These are phyloP conservation scores for Pycnonotus jocosus DNA, from an alignment of 2,113 vertebrate species.

Conservation along the genomic window DNA sequence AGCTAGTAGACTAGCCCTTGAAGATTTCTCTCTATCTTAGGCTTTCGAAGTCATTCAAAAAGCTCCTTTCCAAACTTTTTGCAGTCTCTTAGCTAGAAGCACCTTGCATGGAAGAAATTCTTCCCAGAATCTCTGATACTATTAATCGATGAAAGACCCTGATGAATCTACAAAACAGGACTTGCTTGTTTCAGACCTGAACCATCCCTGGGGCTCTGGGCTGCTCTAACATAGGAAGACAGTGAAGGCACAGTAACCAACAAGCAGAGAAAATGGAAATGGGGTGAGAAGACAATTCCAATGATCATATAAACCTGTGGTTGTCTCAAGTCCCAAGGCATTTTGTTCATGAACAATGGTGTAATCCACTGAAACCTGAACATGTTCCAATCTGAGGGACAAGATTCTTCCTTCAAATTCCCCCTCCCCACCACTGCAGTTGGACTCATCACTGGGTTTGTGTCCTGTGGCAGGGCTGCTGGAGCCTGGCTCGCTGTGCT, in stretches of 20 bases:
- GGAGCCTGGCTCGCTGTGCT: background rate
- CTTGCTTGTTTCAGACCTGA: background rate
- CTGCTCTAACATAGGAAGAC: background rate
- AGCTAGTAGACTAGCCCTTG: background rate
- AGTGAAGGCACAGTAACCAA: background rate
- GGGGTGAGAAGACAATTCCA: background rate
- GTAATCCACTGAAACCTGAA: background rate
- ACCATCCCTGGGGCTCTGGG: background rate
- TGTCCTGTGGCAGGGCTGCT: background rate
- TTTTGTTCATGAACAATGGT: background rate
- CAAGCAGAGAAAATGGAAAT: background rate
- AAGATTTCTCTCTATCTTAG: background rate
- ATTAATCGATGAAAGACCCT: background rate
- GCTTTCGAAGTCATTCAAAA: background rate
- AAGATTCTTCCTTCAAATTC: background rate
- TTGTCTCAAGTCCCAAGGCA: background rate
- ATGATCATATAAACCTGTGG: background rate
- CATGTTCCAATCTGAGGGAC: background rate
- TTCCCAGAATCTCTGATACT: background rate
- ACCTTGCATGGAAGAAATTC: background rate
- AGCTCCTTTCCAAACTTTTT: background rate
- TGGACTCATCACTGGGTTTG: fast-evolving
- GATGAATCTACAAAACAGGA: background rate
- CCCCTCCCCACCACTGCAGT: background rate
- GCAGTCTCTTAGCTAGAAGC: background rate